phyloP scores from a whole-genome alignment of 2,797 vertebrate species.

The Halcyon chelicuti region DNA sequence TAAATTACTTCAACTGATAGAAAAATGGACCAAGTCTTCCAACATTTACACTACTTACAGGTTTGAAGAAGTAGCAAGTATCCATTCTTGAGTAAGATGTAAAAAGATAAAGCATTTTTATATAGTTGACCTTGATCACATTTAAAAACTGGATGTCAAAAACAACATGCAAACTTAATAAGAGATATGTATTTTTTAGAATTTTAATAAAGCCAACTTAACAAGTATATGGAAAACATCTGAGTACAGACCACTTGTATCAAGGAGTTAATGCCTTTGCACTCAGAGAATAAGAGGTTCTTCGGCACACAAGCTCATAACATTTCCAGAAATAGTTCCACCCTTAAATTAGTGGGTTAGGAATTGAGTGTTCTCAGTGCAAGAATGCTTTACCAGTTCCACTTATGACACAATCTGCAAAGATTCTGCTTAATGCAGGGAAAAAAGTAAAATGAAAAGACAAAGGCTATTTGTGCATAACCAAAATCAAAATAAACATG shows the following conservation, averaged over 20 bases:
- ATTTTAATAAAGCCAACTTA: not conserved
- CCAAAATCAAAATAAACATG: not conserved
- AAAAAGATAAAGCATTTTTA: not conserved
- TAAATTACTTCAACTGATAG: not conserved
- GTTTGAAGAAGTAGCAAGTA: not conserved
- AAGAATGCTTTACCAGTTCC: slow-evolving; percentile 23
- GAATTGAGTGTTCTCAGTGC: not conserved
- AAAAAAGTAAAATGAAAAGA: not conserved
- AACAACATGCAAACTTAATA: not conserved
- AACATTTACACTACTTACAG: not conserved
- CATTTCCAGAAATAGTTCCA: slow-evolving; percentile 45
- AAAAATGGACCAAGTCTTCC: not conserved
- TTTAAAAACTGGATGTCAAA: not conserved
- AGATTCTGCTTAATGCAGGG: not conserved
- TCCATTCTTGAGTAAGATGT: accelerated
- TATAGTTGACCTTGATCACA: not conserved
- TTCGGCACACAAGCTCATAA: not conserved
- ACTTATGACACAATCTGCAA: not conserved
- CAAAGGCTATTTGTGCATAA: not conserved
- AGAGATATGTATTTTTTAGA: not conserved
- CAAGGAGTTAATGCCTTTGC: not conserved
- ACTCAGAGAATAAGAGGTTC: slow-evolving; percentile 8
- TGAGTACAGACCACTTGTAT: not conserved
- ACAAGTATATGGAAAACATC: not conserved
- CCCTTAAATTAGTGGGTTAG: slow-evolving; percentile 48